Evolutionary conservation across 2,113 vertebrate species (phyloP).

Genomic region (Neolamprologus caudopunctatus): DNA sequence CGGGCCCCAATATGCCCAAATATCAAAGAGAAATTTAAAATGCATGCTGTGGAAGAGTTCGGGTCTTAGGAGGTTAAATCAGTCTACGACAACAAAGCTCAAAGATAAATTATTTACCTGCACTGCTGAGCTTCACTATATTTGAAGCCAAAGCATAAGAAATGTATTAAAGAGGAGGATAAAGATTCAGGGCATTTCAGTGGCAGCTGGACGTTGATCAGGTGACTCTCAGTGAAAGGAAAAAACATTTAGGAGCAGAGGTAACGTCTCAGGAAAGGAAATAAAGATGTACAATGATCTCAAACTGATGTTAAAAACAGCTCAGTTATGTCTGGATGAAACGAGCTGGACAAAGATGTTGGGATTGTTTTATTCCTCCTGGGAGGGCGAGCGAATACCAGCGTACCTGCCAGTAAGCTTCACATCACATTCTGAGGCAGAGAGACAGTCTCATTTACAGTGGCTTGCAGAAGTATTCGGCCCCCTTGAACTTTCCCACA

Average conservation of each 20-base stretch:
- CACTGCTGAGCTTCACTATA: background rate
- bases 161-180: background rate
- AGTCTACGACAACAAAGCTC: background rate
- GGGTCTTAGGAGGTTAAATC: fast-evolving
- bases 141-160: background rate
- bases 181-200: fast-evolving
- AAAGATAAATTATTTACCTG: background rate
- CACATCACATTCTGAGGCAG: background rate
- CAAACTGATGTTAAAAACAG: conserved; percentile 14
- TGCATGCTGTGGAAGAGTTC: too few species aligned
- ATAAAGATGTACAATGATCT: background rate
- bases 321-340: background rate
- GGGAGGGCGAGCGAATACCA: background rate
- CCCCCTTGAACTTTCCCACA: too few species aligned
- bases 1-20: fast-evolving
- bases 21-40: too few species aligned
- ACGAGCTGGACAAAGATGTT: background rate
- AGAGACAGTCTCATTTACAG: background rate
- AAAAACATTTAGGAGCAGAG: background rate
- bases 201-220: background rate
- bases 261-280: background rate
- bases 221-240: background rate
- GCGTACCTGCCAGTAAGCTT: background rate
- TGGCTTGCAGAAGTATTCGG: too few species aligned
- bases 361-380: background rate